Conservation (phyloP, 2,113 vertebrate species). For the Ahaetulla prasina region DNA sequence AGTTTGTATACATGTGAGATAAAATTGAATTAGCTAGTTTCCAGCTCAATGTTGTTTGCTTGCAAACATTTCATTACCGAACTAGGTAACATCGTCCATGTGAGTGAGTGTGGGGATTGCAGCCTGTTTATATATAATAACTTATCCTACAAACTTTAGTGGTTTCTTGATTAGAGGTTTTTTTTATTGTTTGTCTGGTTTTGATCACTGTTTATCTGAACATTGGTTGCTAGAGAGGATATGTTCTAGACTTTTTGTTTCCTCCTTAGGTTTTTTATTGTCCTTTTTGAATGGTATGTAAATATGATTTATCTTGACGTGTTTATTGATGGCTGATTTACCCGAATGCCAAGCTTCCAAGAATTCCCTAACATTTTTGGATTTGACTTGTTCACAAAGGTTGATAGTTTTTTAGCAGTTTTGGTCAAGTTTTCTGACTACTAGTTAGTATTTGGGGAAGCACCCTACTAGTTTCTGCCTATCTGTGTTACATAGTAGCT, state of each 20-base stretch:
- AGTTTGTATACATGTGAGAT: not conserved
- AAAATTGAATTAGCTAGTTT: not conserved
- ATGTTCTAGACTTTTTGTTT: not conserved
- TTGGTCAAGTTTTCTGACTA: not conserved
- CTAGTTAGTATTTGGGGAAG: not conserved
- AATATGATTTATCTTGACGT: not conserved
- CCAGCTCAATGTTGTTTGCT: not conserved
- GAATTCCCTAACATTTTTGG: not conserved
- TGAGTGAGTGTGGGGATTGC: not conserved
- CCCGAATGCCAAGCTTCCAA: not conserved
- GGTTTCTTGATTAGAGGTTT: not conserved
- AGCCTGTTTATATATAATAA: not conserved
- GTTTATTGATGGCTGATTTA: not conserved
- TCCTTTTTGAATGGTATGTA: not conserved
- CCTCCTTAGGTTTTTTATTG: not conserved
- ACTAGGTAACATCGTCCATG: not conserved
- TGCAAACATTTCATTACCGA: not conserved
- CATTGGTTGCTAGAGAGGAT: not conserved
- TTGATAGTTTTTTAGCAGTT: not conserved
- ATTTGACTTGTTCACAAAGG: not conserved
- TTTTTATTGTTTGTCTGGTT: not conserved
- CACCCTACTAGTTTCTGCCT: not conserved
- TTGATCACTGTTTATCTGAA: not conserved
- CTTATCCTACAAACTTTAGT: not conserved
- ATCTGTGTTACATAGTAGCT: not conserved